Conservation (phyloP, 2,888 invertebrate species). For the Drymonia ruficornis region DNA sequence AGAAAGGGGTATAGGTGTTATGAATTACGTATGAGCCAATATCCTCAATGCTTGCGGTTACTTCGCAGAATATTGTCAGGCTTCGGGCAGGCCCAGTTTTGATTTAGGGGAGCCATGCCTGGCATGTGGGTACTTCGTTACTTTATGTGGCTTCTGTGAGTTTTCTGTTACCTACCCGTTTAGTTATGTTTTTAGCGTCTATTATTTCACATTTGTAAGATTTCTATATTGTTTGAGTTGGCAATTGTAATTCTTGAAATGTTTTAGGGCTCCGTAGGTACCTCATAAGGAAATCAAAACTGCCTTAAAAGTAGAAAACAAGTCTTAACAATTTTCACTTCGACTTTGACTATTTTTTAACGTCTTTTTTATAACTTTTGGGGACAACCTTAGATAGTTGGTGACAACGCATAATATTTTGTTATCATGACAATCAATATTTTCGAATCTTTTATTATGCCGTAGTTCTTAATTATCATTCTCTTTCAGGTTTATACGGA, state of each 20-base stretch:
- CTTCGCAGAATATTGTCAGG: constrained; percentile 9
- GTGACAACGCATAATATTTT: too few species aligned
- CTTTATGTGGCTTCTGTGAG: constrained; percentile 10
- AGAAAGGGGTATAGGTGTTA: background rate
- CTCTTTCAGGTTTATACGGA: too few species aligned
- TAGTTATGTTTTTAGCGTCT: constrained; percentile 1
- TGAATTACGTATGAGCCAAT: constrained; percentile 6
- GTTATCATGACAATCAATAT: too few species aligned
- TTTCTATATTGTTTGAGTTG: background rate
- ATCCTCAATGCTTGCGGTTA: constrained; percentile 3
- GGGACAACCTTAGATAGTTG: too few species aligned
- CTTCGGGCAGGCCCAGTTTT: constrained; percentile 11
- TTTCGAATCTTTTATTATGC: too few species aligned
- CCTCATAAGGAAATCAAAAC: too few species aligned
- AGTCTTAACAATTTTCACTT: too few species aligned
- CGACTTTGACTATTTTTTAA: too few species aligned
- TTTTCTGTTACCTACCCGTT: background rate
- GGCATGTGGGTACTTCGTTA: background rate
- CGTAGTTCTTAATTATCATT: too few species aligned
- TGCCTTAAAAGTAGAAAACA: too few species aligned
- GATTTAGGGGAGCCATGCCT: constrained; percentile 9
- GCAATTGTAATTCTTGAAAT: background rate
- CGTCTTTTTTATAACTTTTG: too few species aligned
- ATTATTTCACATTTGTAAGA: background rate
- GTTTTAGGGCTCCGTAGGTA: background rate